phyloP scores from a whole-genome alignment of 2,888 invertebrate genomes.

The Lycaena phlaeas region DNA sequence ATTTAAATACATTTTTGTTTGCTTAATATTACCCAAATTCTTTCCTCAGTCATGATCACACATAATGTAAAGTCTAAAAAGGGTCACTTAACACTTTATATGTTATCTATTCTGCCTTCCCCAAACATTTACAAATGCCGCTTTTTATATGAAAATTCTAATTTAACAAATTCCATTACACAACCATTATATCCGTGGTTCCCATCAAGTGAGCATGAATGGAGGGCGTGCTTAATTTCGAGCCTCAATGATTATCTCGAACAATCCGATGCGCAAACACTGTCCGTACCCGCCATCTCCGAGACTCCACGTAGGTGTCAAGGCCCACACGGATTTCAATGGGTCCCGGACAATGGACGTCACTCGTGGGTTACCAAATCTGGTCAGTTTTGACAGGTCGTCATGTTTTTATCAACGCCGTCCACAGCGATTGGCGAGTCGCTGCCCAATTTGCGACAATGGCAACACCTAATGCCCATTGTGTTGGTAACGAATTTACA shows the following conservation, averaged over 20 bases:
- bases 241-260: constrained; percentile 46
- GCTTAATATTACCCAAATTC: too few species aligned
- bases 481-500: constrained; percentile 48
- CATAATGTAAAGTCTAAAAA: too few species aligned
- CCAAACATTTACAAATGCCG: too few species aligned
- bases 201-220: constrained; percentile 35
- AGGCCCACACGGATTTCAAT: constrained; percentile 67
- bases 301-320: constrained; percentile 48
- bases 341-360: constrained; percentile 46
- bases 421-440: constrained; percentile 46
- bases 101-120: too few species aligned
- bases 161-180: constrained; percentile 21
- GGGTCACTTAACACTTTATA: too few species aligned
- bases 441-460: constrained; percentile 65
- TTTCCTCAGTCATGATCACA: too few species aligned
- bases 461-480: constrained; percentile 59
- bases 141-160: too few species aligned
- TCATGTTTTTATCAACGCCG: constrained; percentile 68
- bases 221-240: constrained; percentile 51
- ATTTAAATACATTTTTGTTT: too few species aligned
- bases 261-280: constrained; percentile 61
- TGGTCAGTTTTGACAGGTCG: constrained; percentile 70
- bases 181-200: constrained; percentile 20
- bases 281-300: constrained; percentile 35
- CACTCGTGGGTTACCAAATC: constrained; percentile 66